Base-by-base conservation (phyloP, 2,113 vertebrate species). In the Neolamprologus sp. region DNA sequence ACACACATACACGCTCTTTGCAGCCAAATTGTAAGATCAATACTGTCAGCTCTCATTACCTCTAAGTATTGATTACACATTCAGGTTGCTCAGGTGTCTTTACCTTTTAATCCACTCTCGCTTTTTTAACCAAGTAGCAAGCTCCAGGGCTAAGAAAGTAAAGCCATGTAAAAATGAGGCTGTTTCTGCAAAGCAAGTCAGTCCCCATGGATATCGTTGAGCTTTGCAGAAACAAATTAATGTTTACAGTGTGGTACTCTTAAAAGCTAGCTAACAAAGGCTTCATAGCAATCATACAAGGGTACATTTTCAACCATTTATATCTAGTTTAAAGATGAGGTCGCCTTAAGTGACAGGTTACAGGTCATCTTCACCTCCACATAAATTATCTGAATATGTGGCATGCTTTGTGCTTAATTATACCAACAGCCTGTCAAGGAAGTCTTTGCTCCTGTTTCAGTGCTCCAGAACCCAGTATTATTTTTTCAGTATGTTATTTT, bases 21-120 rank as follows among this genome's bases (percentile, higher is more conserved):
- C 81, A 84, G 80, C 80, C 86, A 89, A 81, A 86, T 83, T 60
- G 80, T 73, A 30, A 54, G 92, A 94, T 95, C 94, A 91, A 94
- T 95, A 86, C 88, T 93, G 94, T 94, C 95, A 89, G 89, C 91
- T 94, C 87, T 82, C 86, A 93, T 96, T 95, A 94, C 88, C 35
- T 26, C 13, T 23, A 53, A 86, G 42, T 88, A 88, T 37, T 90
- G 92, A 93, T 94, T 87, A 87, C 84, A 80, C 57, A 82, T 51
- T 79, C 82, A 88, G 58, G 78, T 53, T 40, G 75, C 54, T 87
- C 84, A 58, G 86, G 83, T 85, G 26, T 78, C 58, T 85, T 75
- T 90, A 85, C 88, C 80, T 71, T 71, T 89, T 63, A 82, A 40
- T 84, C 82, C 9, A 13, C 82, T 87, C 51, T 80, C 3, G 9